Conservation (phyloP, 1,140 invertebrate species). For the Tetranychus cinnabarinus region DNA sequence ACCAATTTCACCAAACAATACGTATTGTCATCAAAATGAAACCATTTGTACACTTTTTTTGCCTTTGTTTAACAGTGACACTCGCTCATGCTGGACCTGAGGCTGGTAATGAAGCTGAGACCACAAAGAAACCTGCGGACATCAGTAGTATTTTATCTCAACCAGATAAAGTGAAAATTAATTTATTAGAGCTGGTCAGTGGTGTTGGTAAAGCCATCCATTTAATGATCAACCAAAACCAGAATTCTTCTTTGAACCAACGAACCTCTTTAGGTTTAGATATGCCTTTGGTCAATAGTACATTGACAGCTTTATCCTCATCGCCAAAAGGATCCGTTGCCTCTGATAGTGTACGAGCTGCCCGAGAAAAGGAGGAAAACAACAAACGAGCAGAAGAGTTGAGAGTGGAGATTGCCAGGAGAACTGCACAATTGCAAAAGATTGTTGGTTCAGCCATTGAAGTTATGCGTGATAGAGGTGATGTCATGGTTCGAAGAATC, state of each 20-base stretch:
- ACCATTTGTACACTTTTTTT: too few species aligned
- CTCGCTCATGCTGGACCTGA: too few species aligned
- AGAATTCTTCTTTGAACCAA: background rate
- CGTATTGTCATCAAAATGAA: too few species aligned
- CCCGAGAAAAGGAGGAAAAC: slow-evolving; percentile 1
- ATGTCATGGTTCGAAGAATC: slow-evolving; percentile 4
- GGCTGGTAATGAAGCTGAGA: background rate
- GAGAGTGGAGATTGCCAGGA: slow-evolving; percentile 4
- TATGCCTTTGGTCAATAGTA: background rate
- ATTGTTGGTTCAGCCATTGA: slow-evolving; percentile 6
- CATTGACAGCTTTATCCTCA: background rate
- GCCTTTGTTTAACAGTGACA: too few species aligned
- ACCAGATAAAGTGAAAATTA: background rate
- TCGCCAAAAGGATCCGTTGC: background rate
- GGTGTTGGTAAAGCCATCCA: slow-evolving; percentile 1
- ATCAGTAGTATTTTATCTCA: too few species aligned
- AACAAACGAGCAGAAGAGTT: slow-evolving; percentile 3
- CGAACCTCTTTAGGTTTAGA: background rate
- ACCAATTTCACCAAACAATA: too few species aligned
- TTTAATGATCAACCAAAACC: background rate
- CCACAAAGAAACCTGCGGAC: background rate
- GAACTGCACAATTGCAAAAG: slow-evolving; percentile 7
- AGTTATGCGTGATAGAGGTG: slow-evolving; percentile 6
- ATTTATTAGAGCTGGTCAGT: background rate
- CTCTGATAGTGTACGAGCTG: background rate